A percentile compares a stretch with the other conserved stretches of the same genome.
phyloP scores from a whole-genome alignment of 1,140 invertebrate species.

The Cydia pomonella region DNA sequence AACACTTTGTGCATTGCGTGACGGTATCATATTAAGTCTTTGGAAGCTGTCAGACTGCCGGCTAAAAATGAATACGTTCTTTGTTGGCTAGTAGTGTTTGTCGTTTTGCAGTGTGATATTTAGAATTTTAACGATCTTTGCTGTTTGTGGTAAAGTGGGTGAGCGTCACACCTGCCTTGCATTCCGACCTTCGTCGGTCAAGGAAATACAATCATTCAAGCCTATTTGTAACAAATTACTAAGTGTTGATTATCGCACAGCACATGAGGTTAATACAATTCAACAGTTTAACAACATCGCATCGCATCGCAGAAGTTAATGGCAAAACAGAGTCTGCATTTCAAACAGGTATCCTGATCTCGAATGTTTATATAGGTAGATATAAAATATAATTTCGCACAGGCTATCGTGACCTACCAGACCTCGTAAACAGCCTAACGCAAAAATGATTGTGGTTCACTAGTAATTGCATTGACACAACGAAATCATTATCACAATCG shows the following conservation, averaged over 20 bases:
- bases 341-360: neutral
- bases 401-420: constrained; percentile 33
- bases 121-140: constrained; percentile 52
- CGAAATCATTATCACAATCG: constrained; percentile 44
- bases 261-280: constrained; percentile 45
- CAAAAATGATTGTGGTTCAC: constrained; percentile 26
- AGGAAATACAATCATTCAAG: constrained; percentile 70
- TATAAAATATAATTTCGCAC: constrained; percentile 31
- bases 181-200: constrained; percentile 69
- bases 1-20: constrained; percentile 43
- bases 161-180: constrained; percentile 56
- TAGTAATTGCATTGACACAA: constrained; percentile 44
- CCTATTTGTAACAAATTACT: constrained; percentile 59
- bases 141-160: constrained; percentile 47
- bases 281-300: constrained; percentile 53
- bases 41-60: neutral
- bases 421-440: constrained; percentile 16
- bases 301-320: constrained; percentile 46
- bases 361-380: constrained; percentile 8
- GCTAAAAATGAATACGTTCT: constrained; percentile 15
- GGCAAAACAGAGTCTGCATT: constrained; percentile 5
- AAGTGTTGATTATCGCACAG: constrained; percentile 64
- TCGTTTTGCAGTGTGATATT: constrained; percentile 42
- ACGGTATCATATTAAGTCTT: constrained; percentile 41
- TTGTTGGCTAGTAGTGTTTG: constrained; percentile 33